A percentile compares a stretch with the other conserved stretches of the same genome.
phyloP scores from a whole-genome alignment of 2,888 invertebrate species.

The Drosophila paramelanica region DNA sequence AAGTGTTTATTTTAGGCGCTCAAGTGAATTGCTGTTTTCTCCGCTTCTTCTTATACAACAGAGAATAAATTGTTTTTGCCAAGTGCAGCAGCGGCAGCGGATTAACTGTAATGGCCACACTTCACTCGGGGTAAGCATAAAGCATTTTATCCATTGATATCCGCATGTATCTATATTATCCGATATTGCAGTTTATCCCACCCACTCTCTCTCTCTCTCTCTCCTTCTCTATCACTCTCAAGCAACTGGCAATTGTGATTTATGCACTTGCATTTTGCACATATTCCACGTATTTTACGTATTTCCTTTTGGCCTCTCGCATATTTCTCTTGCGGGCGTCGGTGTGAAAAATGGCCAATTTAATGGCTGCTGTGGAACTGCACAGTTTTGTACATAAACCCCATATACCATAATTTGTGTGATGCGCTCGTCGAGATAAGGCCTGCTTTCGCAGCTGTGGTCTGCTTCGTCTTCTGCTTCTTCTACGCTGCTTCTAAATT shows the following conservation, averaged over 20 bases:
- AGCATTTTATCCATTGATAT: slow-evolving; percentile 25
- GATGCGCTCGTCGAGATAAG: slow-evolving; percentile 50
- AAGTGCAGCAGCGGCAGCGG: slow-evolving; percentile 33
- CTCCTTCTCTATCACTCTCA: background rate
- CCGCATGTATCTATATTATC: slow-evolving; percentile 17
- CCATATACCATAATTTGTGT: slow-evolving; percentile 48
- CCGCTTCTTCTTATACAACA: slow-evolving; percentile 15
- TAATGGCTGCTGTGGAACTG: slow-evolving; percentile 51
- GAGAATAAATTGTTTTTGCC: slow-evolving; percentile 29
- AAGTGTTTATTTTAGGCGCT: slow-evolving; percentile 75
- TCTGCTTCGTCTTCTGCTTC: background rate
- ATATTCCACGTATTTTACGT: slow-evolving; percentile 23
- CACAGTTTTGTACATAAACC: background rate
- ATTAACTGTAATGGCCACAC: slow-evolving; percentile 26
- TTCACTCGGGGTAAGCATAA: slow-evolving; percentile 36
- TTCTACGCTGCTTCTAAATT: slow-evolving; percentile 14
- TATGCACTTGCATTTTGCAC: slow-evolving; percentile 55
- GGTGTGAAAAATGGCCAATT: slow-evolving; percentile 63
- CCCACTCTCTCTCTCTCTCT: background rate
- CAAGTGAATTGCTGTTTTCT: slow-evolving; percentile 43
- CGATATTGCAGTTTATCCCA: slow-evolving; percentile 29
- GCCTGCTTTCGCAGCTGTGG: background rate
- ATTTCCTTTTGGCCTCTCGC: slow-evolving; percentile 12
- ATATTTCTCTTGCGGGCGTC: slow-evolving; percentile 35
- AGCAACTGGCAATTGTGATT: slow-evolving; percentile 62